These are phyloP conservation scores for Bergia sp. DNA, from an alignment of 92 coral and sea anemone genomes.

Conservation along the genomic window DNA sequence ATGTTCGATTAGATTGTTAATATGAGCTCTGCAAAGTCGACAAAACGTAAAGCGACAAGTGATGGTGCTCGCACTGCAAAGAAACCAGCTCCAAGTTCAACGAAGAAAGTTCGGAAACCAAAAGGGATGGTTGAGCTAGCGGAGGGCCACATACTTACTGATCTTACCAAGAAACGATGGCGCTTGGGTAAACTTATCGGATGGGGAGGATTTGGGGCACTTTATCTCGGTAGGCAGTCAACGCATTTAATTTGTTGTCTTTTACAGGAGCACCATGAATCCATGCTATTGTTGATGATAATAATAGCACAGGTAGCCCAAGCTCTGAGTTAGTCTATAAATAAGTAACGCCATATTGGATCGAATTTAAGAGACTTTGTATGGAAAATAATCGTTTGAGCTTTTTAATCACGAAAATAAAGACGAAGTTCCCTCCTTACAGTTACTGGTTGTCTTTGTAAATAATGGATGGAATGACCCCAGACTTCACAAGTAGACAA, in stretches of 20 bases:
- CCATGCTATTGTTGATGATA: too few relatives aligned
- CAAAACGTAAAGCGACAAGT: constrained; percentile 58
- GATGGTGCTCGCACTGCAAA: constrained; percentile 57
- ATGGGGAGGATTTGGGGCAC: constrained; percentile 99
- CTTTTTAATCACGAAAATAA: too few relatives aligned
- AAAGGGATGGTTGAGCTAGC: constrained; percentile 91
- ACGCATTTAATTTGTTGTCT: neutral
- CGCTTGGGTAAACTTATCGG: constrained; percentile 84
- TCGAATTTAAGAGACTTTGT: too few relatives aligned
- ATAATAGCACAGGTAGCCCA: too few relatives aligned
- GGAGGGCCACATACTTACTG: constrained; percentile 76
- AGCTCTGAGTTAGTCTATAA: too few relatives aligned
- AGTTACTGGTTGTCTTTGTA: too few relatives aligned
- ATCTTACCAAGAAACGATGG: constrained; percentile 87
- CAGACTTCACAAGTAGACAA: too few relatives aligned
- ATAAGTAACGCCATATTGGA: too few relatives aligned
- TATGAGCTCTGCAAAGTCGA: constrained; percentile 76
- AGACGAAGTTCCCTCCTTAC: too few relatives aligned
- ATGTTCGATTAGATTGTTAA: neutral
- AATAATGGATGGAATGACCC: too few relatives aligned
- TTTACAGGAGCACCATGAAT: too few relatives aligned
- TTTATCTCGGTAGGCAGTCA: constrained; percentile 75
- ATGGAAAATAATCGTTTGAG: too few relatives aligned
- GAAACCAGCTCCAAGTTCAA: constrained; percentile 56
- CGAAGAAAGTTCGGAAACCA: constrained; percentile 85